Evolutionary conservation across 2,797 vertebrate species (phyloP).

Genomic region (Choloepus didactylus): DNA sequence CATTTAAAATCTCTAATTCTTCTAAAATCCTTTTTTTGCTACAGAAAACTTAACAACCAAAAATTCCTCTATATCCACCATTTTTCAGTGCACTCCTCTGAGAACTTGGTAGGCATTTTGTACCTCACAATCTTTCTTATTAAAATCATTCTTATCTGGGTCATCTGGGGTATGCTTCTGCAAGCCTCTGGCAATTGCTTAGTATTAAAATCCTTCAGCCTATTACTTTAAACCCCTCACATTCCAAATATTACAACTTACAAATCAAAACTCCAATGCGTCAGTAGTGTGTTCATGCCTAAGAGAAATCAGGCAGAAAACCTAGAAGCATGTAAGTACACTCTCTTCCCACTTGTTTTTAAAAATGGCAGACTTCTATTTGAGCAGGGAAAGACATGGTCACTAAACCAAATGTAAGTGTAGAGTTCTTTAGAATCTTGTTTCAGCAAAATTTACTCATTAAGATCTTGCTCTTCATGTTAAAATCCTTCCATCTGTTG

Average conservation of each 20-base stretch:
- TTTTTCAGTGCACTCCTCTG: neutral
- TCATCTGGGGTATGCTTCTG: neutral
- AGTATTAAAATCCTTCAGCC: neutral
- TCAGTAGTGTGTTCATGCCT: neutral
- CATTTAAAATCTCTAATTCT: slow-evolving; percentile 17
- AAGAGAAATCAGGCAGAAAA: neutral
- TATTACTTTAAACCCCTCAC: neutral
- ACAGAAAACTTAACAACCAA: neutral
- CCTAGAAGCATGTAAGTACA: neutral
- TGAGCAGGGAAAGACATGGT: neutral
- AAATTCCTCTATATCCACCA: neutral
- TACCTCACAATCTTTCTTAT: neutral
- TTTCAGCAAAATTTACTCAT: slow-evolving; percentile 3
- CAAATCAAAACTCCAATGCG: neutral
- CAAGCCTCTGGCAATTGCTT: neutral
- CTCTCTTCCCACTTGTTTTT: slow-evolving; percentile 32
- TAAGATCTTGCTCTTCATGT: neutral
- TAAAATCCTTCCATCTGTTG: neutral
- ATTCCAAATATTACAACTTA: neutral
- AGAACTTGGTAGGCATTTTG: neutral
- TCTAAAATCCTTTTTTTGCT: neutral
- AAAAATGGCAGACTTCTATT: neutral
- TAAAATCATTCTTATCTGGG: neutral
- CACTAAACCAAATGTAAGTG: neutral
- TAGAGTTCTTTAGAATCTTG: neutral